A percentile compares a stretch with the other conserved stretches of the same genome.
Evolutionary conservation across 2,888 invertebrate species (phyloP).

Genomic region (Protula sp.): DNA sequence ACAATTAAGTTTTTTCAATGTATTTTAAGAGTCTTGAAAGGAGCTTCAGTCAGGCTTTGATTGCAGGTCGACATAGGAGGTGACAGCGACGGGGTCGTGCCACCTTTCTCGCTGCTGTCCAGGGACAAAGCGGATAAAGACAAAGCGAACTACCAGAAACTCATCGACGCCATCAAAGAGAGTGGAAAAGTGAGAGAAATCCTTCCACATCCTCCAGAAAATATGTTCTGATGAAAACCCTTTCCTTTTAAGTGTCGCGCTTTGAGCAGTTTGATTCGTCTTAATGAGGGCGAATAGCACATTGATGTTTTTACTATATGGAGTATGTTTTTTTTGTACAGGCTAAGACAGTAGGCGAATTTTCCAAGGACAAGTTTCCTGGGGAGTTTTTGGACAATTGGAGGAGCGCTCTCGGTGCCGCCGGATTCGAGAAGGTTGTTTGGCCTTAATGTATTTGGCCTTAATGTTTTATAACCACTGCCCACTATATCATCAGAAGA

Average conservation of each 20-base stretch:
- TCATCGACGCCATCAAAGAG: constrained; percentile 75
- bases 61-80: constrained; percentile 35
- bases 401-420: constrained; percentile 71
- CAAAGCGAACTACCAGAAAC: constrained; percentile 67
- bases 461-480: too few species aligned
- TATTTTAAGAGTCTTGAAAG: too few species aligned
- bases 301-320: too few species aligned
- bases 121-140: constrained; percentile 82
- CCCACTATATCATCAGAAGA: too few species aligned
- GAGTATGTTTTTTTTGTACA: neutral
- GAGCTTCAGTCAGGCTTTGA: too few species aligned
- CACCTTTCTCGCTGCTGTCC: constrained; percentile 76
- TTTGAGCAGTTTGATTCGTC: neutral
- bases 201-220: too few species aligned
- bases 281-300: too few species aligned
- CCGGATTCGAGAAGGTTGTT: constrained; percentile 70
- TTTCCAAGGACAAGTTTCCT: constrained; percentile 86
- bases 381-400: constrained; percentile 91
- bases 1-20: too few species aligned
- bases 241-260: neutral
- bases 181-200: constrained; percentile 66
- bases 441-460: neutral
- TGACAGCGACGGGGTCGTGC: constrained; percentile 61
- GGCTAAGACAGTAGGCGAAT: constrained; percentile 83
- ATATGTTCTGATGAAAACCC: neutral